These are phyloP conservation scores for Ferrisia virgata DNA, from an alignment of 2,888 invertebrate genomes.

Conservation along the genomic window DNA sequence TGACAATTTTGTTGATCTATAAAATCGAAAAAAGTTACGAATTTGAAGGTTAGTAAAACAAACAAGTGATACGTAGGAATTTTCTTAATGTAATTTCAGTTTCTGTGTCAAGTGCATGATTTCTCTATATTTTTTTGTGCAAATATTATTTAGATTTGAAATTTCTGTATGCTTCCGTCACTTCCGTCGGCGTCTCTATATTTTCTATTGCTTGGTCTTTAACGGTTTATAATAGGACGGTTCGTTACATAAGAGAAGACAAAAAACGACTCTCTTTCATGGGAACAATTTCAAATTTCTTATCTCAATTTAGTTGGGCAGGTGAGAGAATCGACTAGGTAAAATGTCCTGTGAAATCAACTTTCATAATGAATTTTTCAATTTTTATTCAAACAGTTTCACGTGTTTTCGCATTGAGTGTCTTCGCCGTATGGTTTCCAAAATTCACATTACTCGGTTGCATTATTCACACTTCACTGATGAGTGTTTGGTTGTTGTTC, in stretches of 20 bases:
- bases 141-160: not conserved
- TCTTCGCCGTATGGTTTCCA: conserved; percentile 1
- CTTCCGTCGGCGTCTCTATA: conserved; percentile 24
- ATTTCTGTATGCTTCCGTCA: conserved; percentile 18
- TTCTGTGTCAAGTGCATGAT: not conserved
- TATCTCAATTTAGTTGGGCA: conserved; percentile 35
- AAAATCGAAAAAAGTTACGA: not conserved
- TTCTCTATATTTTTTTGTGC: too few species aligned
- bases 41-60: not conserved
- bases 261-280: conserved; percentile 27
- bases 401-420: conserved; percentile 28
- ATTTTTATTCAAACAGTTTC: conserved; percentile 7
- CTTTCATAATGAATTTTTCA: not conserved
- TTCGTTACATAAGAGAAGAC: conserved; percentile 39
- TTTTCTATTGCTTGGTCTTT: conserved; percentile 45
- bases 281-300: conserved; percentile 25
- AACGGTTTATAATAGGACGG: conserved; percentile 31
- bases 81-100: not conserved
- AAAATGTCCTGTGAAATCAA: not conserved
- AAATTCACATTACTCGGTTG: conserved; percentile 9
- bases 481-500: conserved; percentile 32
- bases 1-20: conserved; percentile 29
- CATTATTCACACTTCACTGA: not conserved
- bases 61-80: not conserved
- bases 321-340: not conserved